A percentile compares a stretch with the other conserved stretches of the same genome.
Conservation (phyloP, 1,140 invertebrate species). For the Diorhabda elongata region DNA sequence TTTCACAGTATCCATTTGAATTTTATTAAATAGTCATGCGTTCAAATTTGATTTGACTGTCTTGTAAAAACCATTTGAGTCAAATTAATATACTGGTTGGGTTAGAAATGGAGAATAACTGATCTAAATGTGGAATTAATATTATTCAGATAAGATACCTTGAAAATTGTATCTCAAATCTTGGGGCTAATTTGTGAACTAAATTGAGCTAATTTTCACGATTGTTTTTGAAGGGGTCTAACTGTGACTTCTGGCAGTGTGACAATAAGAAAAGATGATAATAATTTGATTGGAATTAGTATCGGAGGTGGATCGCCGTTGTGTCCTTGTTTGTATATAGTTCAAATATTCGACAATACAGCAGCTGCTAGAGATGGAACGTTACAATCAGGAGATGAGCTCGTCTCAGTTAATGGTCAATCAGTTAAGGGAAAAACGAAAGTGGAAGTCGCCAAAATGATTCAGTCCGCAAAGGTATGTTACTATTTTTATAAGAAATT, state of each 20-base stretch:
- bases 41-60: no score
- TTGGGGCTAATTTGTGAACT: no score
- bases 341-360: slow-evolving; percentile 96
- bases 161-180: no score
- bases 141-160: no score
- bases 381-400: slow-evolving; percentile 92
- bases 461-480: slow-evolving; percentile 78
- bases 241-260: slow-evolving; percentile 93
- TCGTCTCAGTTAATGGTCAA: slow-evolving; percentile 87
- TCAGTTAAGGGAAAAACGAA: slow-evolving; percentile 96
- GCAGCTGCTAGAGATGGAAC: slow-evolving; percentile 87
- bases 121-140: no score
- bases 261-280: slow-evolving; percentile 85
- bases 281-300: slow-evolving; percentile 96
- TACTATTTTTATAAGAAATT: neutral
- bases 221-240: slow-evolving; percentile 77
- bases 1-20: no score
- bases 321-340: slow-evolving; percentile 96
- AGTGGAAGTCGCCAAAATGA: slow-evolving; percentile 97
- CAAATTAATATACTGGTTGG: no score
- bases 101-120: no score
- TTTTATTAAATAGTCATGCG: no score
- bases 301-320: slow-evolving; percentile 94
- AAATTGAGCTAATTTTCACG: neutral
- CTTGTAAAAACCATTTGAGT: no score